These are phyloP conservation scores for Turnix velox DNA, from an alignment of 2,113 vertebrate species.

Conservation along the genomic window DNA sequence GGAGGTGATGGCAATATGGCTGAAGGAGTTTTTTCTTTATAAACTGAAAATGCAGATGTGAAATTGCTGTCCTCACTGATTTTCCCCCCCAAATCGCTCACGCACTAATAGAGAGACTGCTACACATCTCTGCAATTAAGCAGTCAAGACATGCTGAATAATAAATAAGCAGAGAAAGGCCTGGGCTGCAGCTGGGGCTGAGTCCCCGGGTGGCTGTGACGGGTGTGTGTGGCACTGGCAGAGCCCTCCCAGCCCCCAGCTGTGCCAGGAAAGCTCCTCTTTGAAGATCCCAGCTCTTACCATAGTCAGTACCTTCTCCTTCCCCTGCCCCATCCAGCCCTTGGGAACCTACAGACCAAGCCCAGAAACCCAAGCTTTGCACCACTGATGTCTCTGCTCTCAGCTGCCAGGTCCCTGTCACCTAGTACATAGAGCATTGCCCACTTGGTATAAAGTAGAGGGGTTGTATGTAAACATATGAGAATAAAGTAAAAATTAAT, in stretches of 20 bases:
- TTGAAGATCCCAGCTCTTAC: accelerated
- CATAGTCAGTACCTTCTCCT: accelerated
- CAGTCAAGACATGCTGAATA: slow-evolving; percentile 13
- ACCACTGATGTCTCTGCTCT: not conserved
- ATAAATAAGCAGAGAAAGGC: not conserved
- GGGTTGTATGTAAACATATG: accelerated
- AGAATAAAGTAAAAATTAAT: not conserved
- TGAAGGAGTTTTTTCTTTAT: not conserved
- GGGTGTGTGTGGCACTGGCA: accelerated
- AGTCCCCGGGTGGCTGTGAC: not conserved
- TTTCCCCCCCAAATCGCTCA: not conserved
- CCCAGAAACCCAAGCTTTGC: accelerated
- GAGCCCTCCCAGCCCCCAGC: not conserved
- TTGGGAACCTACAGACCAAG: not conserved
- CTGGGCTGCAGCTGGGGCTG: not conserved
- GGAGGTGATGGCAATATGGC: not conserved
- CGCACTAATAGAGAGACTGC: not conserved
- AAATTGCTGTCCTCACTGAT: not conserved
- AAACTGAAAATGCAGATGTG: not conserved
- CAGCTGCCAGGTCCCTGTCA: not conserved
- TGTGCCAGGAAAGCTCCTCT: not conserved
- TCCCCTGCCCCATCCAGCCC: not conserved
- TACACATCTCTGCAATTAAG: slow-evolving; percentile 13
- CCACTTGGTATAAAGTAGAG: accelerated
- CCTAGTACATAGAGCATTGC: accelerated